Conservation (phyloP, 2,113 vertebrate species). For the Enhydra lutris region DNA sequence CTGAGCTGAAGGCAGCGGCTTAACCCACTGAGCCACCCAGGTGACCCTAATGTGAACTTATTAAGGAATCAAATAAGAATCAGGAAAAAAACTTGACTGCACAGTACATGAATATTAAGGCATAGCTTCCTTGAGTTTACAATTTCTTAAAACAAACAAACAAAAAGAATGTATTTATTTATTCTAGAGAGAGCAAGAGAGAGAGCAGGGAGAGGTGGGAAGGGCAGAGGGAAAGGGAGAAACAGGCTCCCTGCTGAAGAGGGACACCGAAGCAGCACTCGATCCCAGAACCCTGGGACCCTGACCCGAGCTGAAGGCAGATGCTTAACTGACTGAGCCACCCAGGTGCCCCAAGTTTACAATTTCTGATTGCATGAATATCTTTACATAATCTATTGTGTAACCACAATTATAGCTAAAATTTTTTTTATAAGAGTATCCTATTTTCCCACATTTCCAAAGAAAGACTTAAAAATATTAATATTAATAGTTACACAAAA, state of each 20-base stretch:
- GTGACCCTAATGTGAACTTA: neutral
- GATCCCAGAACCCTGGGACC: neutral
- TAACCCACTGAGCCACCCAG: no score
- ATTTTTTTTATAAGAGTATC: neutral
- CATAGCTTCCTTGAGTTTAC: slow-evolving; percentile 6
- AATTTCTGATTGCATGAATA: neutral
- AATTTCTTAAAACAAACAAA: neutral
- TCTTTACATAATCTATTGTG: neutral
- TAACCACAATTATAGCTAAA: neutral
- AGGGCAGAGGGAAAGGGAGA: neutral
- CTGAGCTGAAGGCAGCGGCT: no score
- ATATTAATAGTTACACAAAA: neutral
- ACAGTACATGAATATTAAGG: neutral
- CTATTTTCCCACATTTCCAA: neutral
- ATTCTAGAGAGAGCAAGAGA: neutral
- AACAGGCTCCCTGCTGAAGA: neutral
- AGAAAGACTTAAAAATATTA: neutral
- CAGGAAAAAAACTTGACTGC: neutral
- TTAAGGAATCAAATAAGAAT: neutral
- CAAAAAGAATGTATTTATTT: neutral
- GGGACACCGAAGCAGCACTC: neutral
- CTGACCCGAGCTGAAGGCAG: neutral
- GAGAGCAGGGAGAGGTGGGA: no score
- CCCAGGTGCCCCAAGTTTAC: neutral
- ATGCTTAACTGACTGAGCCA: neutral